Evolutionary conservation across 2,888 invertebrate genomes (phyloP), one percentile per base, ranked within the genome.

Genomic region (Folsomia candida): DNA sequence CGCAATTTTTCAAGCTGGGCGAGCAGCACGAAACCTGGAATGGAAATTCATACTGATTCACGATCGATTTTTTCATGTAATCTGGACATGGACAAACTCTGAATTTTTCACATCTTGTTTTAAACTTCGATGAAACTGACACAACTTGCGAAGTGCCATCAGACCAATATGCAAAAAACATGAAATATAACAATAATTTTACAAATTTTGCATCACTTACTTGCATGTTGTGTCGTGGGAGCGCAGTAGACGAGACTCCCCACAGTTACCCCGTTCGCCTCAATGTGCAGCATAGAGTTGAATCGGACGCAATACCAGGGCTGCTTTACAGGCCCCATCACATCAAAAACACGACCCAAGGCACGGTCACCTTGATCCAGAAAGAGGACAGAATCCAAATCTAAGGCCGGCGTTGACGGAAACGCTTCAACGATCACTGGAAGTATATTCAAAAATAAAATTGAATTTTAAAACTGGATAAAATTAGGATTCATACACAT

Each of bases 271-370:
- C 88, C 88, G 74, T 87, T 87, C 59, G 88, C 87, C 61, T 86
- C 82, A 66, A 93, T 91, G 81, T 97, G 92, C 67, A 90, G 87
- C 14, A 83, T 82, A 0, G 88, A 89, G 84, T 95, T 96, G 83
- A 97, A 97, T 2, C 96, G 87, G n/a, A 97, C 88, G 78, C 92
- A 91, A 83, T 97, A 97, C 78, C 91, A 87, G 0, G 97, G 97
- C 79, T 90, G 88, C 0, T 87, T 86, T 0, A 97, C 92, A 64
- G 89, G 91, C 18, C 97, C 97, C 82, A 97, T 90, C 0, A 96
- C 93, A 85, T 97, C 97, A 83, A 93, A 94, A 63, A 97, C 89
- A 82, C 89, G 88, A 6, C 92, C 92, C 2, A 94, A 83, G 11
- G 91, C 87, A 78, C 87, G 87, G 73, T 89, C 87, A 2, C 93